These are phyloP conservation scores for Epinotia brunnichana DNA, from an alignment of 2,888 invertebrate species.

Conservation along the genomic window DNA sequence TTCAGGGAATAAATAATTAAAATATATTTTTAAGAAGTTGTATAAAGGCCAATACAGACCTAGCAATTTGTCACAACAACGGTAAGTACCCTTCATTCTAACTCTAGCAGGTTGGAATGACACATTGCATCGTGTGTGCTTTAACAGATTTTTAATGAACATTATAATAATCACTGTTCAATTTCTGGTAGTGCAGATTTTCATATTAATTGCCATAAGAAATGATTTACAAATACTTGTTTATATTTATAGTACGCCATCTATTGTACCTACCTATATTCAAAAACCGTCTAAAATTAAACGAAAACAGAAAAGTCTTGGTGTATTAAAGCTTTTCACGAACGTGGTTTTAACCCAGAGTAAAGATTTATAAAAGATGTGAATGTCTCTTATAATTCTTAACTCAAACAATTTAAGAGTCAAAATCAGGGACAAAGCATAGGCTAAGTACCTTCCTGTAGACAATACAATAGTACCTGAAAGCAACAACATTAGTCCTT, in stretches of 20 bases:
- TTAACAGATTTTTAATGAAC: not conserved
- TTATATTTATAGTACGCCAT: constrained; percentile 9
- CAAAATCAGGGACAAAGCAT: too few relatives aligned
- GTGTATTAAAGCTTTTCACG: constrained; percentile 61
- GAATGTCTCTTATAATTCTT: not conserved
- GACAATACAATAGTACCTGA: not conserved
- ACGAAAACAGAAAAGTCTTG: constrained; percentile 55
- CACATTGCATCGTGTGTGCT: not conserved
- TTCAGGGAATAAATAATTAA: not conserved
- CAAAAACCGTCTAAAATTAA: constrained; percentile 22
- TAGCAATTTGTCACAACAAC: too few relatives aligned
- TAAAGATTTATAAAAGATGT: not conserved
- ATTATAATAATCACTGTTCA: too few relatives aligned
- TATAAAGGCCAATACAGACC: too few relatives aligned
- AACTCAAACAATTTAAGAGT: not conserved
- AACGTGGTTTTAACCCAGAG: constrained; percentile 34
- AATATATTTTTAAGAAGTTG: too few relatives aligned
- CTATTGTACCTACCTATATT: constrained; percentile 26
- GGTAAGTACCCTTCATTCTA: too few relatives aligned
- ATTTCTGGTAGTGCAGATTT: too few relatives aligned
- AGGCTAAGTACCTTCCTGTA: too few relatives aligned
- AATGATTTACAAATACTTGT: not conserved
- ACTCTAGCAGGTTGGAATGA: too few relatives aligned
- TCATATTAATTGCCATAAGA: not conserved
- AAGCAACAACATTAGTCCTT: not conserved